phyloP scores from a whole-genome alignment of 2,888 invertebrate species.

The Archaeoteleia sp. region DNA sequence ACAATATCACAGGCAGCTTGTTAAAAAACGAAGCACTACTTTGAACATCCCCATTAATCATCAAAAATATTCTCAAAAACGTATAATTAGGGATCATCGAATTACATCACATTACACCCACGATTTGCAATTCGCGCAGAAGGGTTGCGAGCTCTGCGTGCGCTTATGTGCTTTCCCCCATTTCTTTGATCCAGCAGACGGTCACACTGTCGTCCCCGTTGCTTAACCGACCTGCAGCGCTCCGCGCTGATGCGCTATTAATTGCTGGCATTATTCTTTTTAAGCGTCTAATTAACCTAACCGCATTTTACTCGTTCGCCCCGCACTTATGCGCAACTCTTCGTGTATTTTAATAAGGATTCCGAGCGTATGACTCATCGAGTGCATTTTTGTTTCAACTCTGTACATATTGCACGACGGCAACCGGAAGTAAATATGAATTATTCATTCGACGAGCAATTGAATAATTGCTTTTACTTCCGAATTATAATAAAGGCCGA shows the following conservation, averaged over 20 bases:
- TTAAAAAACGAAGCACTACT: no score
- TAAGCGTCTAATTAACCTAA: slow-evolving; percentile 60
- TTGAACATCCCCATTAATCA: no score
- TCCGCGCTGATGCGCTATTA: slow-evolving; percentile 50
- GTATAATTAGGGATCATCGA: slow-evolving; percentile 14
- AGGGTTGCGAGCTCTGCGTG: slow-evolving; percentile 20
- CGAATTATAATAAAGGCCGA: slow-evolving; percentile 13
- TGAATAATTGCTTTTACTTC: slow-evolving; percentile 28
- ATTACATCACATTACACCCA: slow-evolving; percentile 18
- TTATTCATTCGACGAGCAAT: slow-evolving; percentile 43
- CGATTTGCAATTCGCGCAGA: slow-evolving; percentile 22
- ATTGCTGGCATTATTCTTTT: slow-evolving; percentile 54
- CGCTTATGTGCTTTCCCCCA: slow-evolving; percentile 25
- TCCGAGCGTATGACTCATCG: slow-evolving; percentile 45
- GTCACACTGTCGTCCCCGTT: slow-evolving; percentile 30
- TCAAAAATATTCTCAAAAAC: slow-evolving; percentile 9
- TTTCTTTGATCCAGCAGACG: slow-evolving; percentile 42
- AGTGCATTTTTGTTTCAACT: slow-evolving; percentile 20
- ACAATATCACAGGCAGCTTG: no score
- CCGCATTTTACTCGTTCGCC: slow-evolving; percentile 59
- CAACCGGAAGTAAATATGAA: slow-evolving; percentile 44
- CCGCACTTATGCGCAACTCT: slow-evolving; percentile 33
- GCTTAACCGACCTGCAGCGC: slow-evolving; percentile 32
- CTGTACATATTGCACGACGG: slow-evolving; percentile 20
- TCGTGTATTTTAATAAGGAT: slow-evolving; percentile 50